A percentile compares a stretch with the other conserved stretches of the same genome.
phyloP scores from a whole-genome alignment of 2,888 invertebrate species.

The Melanostoma scalare region DNA sequence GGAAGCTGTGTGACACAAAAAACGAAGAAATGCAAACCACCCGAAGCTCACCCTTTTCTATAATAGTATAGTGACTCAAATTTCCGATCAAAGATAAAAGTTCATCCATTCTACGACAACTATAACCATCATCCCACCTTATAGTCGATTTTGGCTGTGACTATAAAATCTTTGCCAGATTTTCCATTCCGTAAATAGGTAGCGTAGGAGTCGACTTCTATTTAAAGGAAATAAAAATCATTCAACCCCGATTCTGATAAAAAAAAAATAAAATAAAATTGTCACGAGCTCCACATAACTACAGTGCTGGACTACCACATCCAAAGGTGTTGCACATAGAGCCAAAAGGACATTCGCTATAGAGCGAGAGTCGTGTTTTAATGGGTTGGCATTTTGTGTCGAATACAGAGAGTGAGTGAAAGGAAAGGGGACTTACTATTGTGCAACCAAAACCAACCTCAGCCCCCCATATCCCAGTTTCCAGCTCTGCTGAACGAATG shows the following conservation, averaged over 20 bases:
- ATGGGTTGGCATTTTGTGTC: constrained; percentile 57
- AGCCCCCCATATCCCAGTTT: background rate
- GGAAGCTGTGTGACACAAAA: constrained; percentile 28
- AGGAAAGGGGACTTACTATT: background rate
- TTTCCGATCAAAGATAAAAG: constrained; percentile 58
- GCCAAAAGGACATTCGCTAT: constrained; percentile 55
- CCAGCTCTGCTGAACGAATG: constrained; percentile 26
- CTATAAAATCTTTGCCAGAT: constrained; percentile 66
- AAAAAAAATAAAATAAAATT: constrained; percentile 20
- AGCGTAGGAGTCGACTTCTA: constrained; percentile 63
- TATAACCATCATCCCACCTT: constrained; percentile 30
- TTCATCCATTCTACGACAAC: constrained; percentile 36
- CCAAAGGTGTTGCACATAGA: constrained; percentile 28
- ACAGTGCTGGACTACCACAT: constrained; percentile 28
- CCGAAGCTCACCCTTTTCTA: background rate
- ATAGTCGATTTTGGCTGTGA: constrained; percentile 54
- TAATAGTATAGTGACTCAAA: background rate
- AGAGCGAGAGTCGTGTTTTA: constrained; percentile 33
- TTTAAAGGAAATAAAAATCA: constrained; percentile 64
- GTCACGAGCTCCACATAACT: constrained; percentile 24
- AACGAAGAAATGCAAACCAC: background rate
- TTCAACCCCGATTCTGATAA: constrained; percentile 30
- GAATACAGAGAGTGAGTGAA: constrained; percentile 27
- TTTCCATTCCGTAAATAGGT: constrained; percentile 66
- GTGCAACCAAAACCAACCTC: background rate